Evolutionary conservation across 2,888 invertebrate genomes (phyloP).

Genomic region (Tachina fera): DNA sequence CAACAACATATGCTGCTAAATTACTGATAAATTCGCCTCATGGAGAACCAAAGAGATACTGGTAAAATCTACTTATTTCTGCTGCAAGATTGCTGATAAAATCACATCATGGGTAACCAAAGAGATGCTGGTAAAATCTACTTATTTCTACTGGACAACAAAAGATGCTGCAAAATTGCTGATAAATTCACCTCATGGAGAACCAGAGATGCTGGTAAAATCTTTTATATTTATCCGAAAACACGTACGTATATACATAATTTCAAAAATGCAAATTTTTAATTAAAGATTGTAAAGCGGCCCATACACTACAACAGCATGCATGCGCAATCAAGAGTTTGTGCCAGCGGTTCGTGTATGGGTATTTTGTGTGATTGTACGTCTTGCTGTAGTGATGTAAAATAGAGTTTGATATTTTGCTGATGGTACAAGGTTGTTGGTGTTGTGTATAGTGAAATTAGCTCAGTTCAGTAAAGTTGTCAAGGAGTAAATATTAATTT

Average conservation of each 20-base stretch:
- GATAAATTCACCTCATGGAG: neutral
- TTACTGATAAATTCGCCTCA: neutral
- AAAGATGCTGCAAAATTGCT: neutral
- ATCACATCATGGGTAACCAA: neutral
- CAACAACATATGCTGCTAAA: neutral
- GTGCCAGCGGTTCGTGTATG: too few relatives aligned
- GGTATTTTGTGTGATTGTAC: too few relatives aligned
- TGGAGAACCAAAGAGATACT: neutral
- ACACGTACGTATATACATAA: conserved; percentile 1
- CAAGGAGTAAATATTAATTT: too few relatives aligned
- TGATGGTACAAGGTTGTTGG: too few relatives aligned
- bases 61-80: neutral
- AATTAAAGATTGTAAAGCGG: too few relatives aligned
- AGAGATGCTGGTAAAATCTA: neutral
- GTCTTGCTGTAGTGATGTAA: too few relatives aligned
- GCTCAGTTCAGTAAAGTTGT: too few relatives aligned
- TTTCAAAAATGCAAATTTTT: too few relatives aligned
- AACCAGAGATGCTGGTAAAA: neutral
- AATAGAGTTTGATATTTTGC: too few relatives aligned
- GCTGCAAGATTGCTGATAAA: neutral
- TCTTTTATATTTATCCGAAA: conserved; percentile 1
- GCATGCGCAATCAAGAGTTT: too few relatives aligned
- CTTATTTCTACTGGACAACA: neutral
- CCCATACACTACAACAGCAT: too few relatives aligned
- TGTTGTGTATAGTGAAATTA: too few relatives aligned